Percentiles rank a stretch among this genome's conserved stretches.
Conservation (phyloP, 2,113 vertebrate species). For the Chaenogobius annularis region DNA sequence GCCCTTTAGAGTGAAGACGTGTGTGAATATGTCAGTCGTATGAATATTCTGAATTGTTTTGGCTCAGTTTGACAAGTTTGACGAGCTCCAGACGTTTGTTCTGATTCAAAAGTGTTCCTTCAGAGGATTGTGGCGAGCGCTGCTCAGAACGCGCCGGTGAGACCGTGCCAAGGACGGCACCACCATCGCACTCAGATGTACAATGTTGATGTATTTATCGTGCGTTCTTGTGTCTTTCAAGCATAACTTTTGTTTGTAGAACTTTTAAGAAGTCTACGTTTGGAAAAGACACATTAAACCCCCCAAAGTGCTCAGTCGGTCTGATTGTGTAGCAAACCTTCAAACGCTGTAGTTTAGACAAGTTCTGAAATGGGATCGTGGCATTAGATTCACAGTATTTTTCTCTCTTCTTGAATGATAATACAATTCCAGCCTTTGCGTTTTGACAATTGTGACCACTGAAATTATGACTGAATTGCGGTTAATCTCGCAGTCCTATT, state of each 20-base stretch:
- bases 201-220: background rate
- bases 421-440: background rate
- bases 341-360: background rate
- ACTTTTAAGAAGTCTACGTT: background rate
- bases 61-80: too few species aligned
- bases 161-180: background rate
- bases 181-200: background rate
- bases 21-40: too few species aligned
- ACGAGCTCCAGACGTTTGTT: too few species aligned
- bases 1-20: too few species aligned
- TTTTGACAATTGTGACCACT: background rate
- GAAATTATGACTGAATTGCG: background rate
- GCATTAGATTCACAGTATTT: background rate
- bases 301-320: background rate
- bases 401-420: background rate
- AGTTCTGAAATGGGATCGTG: background rate
- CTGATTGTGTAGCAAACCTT: background rate
- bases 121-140: too few species aligned
- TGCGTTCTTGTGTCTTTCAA: background rate
- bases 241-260: background rate
- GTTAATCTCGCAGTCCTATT: slow-evolving; percentile 19
- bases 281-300: background rate
- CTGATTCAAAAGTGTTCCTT: too few species aligned
- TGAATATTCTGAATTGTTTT: too few species aligned
- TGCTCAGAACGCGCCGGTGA: too few species aligned